These are phyloP conservation scores for Eupsilia transversa DNA, from an alignment of 2,888 invertebrate species.

Conservation along the genomic window DNA sequence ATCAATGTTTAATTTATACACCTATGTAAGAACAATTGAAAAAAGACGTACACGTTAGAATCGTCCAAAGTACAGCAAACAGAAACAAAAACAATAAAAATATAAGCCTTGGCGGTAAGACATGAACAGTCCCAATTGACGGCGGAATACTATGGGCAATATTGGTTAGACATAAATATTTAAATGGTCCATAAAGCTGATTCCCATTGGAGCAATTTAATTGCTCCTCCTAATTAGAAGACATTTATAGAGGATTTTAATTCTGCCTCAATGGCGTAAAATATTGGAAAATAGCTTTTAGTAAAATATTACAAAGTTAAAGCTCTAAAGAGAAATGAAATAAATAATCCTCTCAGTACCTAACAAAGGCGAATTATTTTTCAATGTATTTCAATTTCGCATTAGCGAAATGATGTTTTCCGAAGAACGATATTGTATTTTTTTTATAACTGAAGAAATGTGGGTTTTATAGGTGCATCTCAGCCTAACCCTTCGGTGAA, in stretches of 20 bases:
- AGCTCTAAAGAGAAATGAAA: constrained; percentile 19
- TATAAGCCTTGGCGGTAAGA: too few species aligned
- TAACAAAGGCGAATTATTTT: background rate
- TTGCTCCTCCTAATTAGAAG: constrained; percentile 3
- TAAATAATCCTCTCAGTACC: background rate
- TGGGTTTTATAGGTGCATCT: background rate
- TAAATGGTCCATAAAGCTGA: background rate
- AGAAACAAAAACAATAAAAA: too few species aligned
- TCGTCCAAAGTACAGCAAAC: too few species aligned
- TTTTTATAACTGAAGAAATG: background rate
- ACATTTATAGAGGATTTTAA: constrained; percentile 8
- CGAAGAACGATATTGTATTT: background rate
- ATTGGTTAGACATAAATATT: too few species aligned
- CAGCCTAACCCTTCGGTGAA: background rate
- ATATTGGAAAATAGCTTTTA: background rate
- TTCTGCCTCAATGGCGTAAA: constrained; percentile 7
- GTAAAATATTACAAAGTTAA: constrained; percentile 11
- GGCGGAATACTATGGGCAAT: too few species aligned
- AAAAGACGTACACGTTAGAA: too few species aligned
- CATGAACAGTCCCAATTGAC: too few species aligned
- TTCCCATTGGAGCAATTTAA: constrained; percentile 12
- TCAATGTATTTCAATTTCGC: background rate
- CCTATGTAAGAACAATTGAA: too few species aligned
- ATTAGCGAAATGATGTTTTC: background rate
- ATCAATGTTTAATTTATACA: too few species aligned